phyloP scores from a whole-genome alignment of 2,113 vertebrate species.

The Periophthalmus modestus region DNA sequence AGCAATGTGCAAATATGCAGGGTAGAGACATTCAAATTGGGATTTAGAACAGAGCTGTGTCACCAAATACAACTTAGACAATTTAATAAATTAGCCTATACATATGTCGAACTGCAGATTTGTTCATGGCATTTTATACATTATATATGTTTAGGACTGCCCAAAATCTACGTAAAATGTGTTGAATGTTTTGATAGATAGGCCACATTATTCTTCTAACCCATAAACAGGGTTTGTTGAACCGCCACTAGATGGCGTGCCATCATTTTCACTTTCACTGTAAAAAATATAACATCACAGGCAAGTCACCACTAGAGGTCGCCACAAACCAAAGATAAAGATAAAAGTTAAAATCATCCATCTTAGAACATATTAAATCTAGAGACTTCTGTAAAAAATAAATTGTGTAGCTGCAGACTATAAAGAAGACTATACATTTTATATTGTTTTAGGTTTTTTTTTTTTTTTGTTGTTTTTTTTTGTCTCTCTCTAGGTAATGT shows the following conservation, averaged over 20 bases:
- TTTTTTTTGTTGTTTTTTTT: no score
- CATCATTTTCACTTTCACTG: not conserved
- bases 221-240: slow-evolving; percentile 18
- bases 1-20: not conserved
- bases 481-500: no score
- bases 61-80: no score
- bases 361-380: no score
- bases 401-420: no score
- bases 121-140: not conserved
- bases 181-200: not conserved
- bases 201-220: not conserved
- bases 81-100: not conserved
- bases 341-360: not conserved
- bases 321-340: not conserved
- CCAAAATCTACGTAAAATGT: not conserved
- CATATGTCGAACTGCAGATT: not conserved
- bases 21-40: not conserved
- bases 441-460: no score
- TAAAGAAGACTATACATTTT: no score
- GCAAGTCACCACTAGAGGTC: not conserved
- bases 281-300: not conserved
- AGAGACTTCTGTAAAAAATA: no score
- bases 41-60: not conserved
- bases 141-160: not conserved
- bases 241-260: slow-evolving; percentile 34